Percentiles rank a stretch among this genome's conserved stretches.
Conservation (phyloP, 1,140 invertebrate genomes). For the Paralvinella palmiformis region DNA sequence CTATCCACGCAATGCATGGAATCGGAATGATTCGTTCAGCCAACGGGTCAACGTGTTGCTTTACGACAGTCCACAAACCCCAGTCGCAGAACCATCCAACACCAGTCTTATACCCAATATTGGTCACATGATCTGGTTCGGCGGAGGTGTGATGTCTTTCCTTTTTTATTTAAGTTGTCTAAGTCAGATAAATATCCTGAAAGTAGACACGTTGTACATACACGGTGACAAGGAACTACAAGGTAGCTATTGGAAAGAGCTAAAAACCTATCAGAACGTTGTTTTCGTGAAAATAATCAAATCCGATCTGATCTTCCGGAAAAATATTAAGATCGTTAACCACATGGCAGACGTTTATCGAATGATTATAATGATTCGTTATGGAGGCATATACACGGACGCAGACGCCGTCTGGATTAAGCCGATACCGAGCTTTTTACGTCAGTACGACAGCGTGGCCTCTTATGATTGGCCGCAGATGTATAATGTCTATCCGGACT, state of each 20-base stretch:
- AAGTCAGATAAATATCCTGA: slow-evolving; percentile 11
- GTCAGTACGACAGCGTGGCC: slow-evolving; percentile 19
- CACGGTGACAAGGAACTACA: slow-evolving; percentile 14
- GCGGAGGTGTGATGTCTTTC: slow-evolving; percentile 11
- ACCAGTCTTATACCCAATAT: slow-evolving; percentile 16
- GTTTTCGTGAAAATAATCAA: neutral
- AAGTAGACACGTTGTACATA: slow-evolving; percentile 14
- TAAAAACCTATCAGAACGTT: neutral
- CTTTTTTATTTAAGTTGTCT: slow-evolving; percentile 17
- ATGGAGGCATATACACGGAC: slow-evolving; percentile 22
- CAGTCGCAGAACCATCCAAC: neutral
- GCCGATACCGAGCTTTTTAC: neutral
- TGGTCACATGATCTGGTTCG: slow-evolving; percentile 21
- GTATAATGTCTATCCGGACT: slow-evolving; percentile 10
- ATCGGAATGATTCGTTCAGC: neutral
- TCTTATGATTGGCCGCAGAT: slow-evolving; percentile 14
- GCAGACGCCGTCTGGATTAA: slow-evolving; percentile 18
- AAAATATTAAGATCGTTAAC: neutral
- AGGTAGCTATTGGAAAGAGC: slow-evolving; percentile 7
- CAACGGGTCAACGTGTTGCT: neutral
- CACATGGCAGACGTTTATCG: slow-evolving; percentile 19
- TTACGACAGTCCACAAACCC: neutral
- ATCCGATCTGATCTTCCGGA: neutral
- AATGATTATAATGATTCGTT: too few relatives aligned
- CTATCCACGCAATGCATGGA: neutral